These are phyloP conservation scores for Scartelaos histophorus DNA, from an alignment of 2,113 vertebrate species.

Conservation along the genomic window DNA sequence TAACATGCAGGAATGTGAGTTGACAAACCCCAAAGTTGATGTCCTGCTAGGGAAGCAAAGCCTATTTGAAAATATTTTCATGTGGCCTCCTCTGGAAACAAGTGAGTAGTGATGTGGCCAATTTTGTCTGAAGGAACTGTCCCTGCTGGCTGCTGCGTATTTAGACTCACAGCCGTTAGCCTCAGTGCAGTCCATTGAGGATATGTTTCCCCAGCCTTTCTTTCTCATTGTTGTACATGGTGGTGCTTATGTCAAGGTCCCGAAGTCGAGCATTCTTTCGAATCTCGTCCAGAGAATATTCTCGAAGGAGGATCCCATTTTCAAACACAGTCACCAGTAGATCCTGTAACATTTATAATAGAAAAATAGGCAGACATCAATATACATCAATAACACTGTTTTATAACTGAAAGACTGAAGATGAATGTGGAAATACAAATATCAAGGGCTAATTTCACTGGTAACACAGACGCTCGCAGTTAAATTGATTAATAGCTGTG, in stretches of 20 bases:
- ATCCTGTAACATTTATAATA: constrained; percentile 54
- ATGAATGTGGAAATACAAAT: no score
- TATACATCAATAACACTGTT: background rate
- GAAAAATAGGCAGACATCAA: background rate
- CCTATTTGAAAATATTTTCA: background rate
- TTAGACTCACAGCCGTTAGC: background rate
- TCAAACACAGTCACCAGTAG: constrained; percentile 78
- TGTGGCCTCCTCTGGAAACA: background rate
- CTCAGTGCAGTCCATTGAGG: constrained; percentile 71
- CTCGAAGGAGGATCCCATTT: constrained; percentile 71
- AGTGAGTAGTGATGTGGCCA: background rate
- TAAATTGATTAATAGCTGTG: background rate
- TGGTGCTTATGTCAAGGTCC: constrained; percentile 59
- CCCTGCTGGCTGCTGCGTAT: background rate
- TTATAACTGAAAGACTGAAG: background rate
- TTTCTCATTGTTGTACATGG: constrained; percentile 60
- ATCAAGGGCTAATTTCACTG: no score
- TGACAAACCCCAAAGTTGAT: background rate
- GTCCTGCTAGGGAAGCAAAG: background rate
- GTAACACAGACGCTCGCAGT: background rate
- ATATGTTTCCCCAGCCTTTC: constrained; percentile 68
- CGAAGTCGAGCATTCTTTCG: constrained; percentile 72
- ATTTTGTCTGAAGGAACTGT: background rate
- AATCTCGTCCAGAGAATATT: constrained; percentile 79
- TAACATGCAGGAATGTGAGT: background rate